Percentiles rank a stretch among this genome's conserved stretches.
These are phyloP conservation scores for Balearica regulorum DNA, from an alignment of 2,797 vertebrate genomes.

Conservation along the genomic window DNA sequence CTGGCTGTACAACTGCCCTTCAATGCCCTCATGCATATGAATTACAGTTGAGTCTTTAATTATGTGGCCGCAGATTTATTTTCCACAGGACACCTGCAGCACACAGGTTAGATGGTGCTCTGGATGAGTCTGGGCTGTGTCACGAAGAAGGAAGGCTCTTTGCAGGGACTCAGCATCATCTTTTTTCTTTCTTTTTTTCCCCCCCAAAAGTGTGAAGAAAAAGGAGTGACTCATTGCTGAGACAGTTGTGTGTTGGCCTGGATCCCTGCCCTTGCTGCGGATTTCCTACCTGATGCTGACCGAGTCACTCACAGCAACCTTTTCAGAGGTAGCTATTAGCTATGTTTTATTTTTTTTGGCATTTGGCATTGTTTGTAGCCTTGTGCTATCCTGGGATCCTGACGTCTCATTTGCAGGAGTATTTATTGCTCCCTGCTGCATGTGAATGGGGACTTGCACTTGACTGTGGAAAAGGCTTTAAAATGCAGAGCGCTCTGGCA, in stretches of 20 bases:
- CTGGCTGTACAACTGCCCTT: slow-evolving; percentile 1
- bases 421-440: slow-evolving; percentile 17
- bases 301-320: slow-evolving; percentile 19
- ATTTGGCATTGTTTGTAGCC: slow-evolving; percentile 32
- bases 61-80: slow-evolving; percentile 11
- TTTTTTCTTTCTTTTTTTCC: neutral
- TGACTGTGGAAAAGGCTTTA: neutral
- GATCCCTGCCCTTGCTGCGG: neutral
- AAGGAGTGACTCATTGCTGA: slow-evolving; percentile 28
- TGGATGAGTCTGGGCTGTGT: neutral
- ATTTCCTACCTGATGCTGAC: slow-evolving; percentile 40
- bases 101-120: neutral
- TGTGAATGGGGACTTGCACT: neutral
- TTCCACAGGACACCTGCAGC: neutral
- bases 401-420: slow-evolving; percentile 10
- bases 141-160: neutral
- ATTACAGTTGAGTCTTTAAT: slow-evolving; percentile 1
- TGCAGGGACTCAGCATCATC: neutral
- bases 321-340: slow-evolving; percentile 60
- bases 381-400: neutral
- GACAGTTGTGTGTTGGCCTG: neutral
- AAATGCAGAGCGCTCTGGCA: neutral
- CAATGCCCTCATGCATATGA: slow-evolving; percentile 8
- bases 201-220: neutral
- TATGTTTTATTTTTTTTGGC: slow-evolving; percentile 48